Evolutionary conservation across 1,140 invertebrate genomes (phyloP).

Genomic region (Bilobella aurantiaca): DNA sequence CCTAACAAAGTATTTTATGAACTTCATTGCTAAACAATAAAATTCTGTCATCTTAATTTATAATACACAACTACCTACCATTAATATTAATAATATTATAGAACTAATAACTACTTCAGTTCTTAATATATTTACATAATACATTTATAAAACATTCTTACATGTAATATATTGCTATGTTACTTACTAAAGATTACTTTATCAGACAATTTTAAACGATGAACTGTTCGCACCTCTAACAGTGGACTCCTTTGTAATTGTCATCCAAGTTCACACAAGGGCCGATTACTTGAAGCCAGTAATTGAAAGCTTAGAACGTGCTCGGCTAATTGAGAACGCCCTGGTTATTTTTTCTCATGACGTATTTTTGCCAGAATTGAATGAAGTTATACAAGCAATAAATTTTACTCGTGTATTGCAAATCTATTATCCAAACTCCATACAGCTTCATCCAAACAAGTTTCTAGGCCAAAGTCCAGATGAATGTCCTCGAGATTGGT

Average conservation of each 20-base stretch:
- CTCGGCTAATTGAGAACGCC: slow-evolving; percentile 72
- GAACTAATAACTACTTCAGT: no score
- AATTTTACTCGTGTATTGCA: slow-evolving; percentile 60
- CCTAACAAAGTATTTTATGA: no score
- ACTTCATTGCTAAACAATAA: no score
- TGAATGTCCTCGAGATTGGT: slow-evolving; percentile 85
- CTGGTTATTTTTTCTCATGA: slow-evolving; percentile 95
- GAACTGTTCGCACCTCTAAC: slow-evolving; percentile 30
- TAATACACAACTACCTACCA: no score
- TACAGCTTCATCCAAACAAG: slow-evolving; percentile 79
- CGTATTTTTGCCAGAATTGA: slow-evolving; percentile 81
- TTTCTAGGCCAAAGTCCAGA: slow-evolving; percentile 89
- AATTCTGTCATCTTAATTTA: no score
- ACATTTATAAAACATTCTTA: no score
- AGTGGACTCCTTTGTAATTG: slow-evolving; percentile 28
- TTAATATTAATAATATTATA: no score
- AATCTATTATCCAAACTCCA: slow-evolving; percentile 93
- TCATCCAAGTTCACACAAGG: slow-evolving; percentile 75
- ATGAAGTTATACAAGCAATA: slow-evolving; percentile 65
- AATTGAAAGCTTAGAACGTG: slow-evolving; percentile 80
- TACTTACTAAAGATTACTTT: neutral
- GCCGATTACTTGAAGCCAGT: slow-evolving; percentile 83
- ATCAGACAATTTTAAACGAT: slow-evolving; percentile 31
- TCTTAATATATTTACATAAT: no score
- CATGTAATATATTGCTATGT: neutral